Evolutionary conservation across 2,797 vertebrate species (phyloP).

Genomic region (Enteromius radiatus): DNA sequence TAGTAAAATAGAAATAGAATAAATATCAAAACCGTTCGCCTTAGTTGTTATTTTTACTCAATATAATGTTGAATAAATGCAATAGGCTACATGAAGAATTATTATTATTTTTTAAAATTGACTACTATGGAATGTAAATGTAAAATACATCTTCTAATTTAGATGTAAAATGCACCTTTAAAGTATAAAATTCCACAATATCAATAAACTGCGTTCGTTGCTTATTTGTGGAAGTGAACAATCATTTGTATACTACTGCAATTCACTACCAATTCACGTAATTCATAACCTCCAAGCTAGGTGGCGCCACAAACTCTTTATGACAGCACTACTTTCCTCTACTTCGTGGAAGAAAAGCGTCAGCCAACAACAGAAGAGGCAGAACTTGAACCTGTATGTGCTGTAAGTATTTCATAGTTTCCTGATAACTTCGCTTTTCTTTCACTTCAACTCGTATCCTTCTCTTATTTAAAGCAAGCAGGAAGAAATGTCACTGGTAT

Average conservation of each 20-base stretch:
- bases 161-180: not conserved
- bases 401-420: constrained; percentile 41
- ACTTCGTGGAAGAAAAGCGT: constrained; percentile 8
- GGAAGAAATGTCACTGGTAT: not conserved
- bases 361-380: not conserved
- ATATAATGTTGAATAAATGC: not conserved
- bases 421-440: not conserved
- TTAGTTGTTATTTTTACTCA: not conserved
- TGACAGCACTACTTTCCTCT: not conserved
- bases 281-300: constrained; percentile 29
- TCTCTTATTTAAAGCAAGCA: not conserved
- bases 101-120: too few species aligned
- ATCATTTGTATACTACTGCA: not conserved
- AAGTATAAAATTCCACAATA: not conserved
- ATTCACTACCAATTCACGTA: not conserved
- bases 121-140: not conserved
- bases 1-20: not conserved
- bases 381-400: constrained; percentile 1
- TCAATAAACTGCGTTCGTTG: not conserved
- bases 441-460: not conserved
- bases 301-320: constrained; percentile 15
- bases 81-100: not conserved
- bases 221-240: not conserved
- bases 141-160: not conserved
- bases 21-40: not conserved